A percentile compares a stretch with the other conserved stretches of the same genome.
Evolutionary conservation across 2,888 invertebrate genomes (phyloP).

Genomic region (Eudemis profundana): DNA sequence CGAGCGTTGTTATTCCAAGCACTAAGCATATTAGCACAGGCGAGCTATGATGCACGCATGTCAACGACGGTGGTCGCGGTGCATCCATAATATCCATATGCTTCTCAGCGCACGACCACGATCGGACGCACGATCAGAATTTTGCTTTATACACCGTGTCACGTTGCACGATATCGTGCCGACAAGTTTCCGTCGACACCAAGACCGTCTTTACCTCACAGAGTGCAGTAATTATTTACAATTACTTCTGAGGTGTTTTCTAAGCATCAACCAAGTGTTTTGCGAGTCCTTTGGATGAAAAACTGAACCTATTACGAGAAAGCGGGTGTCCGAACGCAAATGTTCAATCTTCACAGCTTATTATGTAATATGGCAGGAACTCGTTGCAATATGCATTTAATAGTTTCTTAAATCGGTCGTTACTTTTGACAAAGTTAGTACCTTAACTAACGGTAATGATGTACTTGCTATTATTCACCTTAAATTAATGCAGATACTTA

Average conservation of each 20-base stretch:
- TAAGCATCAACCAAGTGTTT: background rate
- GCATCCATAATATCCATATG: conserved; percentile 24
- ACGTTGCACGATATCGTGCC: conserved; percentile 26
- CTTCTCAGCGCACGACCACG: conserved; percentile 41
- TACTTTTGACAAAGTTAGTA: no score
- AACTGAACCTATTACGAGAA: background rate
- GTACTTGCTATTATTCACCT: no score
- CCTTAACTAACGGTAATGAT: no score
- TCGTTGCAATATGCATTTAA: no score
- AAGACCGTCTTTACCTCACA: background rate
- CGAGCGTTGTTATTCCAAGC: conserved; percentile 13
- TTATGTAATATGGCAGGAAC: no score
- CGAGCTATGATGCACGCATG: conserved; percentile 14
- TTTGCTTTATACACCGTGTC: conserved; percentile 27
- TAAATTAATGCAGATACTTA: no score
- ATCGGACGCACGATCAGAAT: conserved; percentile 30
- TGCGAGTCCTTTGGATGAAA: background rate
- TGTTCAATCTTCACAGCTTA: no score
- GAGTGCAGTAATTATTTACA: background rate
- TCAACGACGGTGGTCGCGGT: conserved; percentile 27
- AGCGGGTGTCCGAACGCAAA: no score
- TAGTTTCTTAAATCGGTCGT: no score
- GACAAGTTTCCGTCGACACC: conserved; percentile 14
- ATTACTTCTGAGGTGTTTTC: background rate
- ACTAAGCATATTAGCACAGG: conserved; percentile 20